Evolutionary conservation across 1,140 invertebrate genomes (phyloP).

Genomic region (Drosophila asahinai): DNA sequence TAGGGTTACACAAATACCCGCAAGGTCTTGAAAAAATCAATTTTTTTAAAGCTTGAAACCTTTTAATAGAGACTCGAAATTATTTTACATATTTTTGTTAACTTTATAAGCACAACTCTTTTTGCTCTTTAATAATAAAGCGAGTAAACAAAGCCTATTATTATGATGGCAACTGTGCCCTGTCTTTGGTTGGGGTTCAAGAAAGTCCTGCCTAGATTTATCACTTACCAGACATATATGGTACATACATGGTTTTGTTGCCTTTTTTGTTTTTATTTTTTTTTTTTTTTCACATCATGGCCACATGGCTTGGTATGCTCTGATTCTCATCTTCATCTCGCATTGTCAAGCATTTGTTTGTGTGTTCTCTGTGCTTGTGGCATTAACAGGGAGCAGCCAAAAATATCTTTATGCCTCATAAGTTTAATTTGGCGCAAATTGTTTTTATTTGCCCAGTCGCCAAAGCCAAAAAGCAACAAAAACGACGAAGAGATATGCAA

Average conservation of each 20-base stretch:
- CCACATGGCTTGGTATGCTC: constrained; percentile 64
- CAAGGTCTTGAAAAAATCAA: background rate
- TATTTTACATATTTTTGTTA: background rate
- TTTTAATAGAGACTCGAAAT: background rate
- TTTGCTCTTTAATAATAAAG: background rate
- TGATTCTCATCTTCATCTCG: constrained; percentile 60
- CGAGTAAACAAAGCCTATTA: background rate
- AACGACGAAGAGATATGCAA: constrained; percentile 7
- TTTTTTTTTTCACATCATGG: constrained; percentile 35
- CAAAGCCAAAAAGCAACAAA: constrained; percentile 63
- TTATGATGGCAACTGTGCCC: background rate
- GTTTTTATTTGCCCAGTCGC: constrained; percentile 80
- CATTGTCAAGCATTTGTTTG: constrained; percentile 68
- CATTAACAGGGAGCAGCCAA: constrained; percentile 76
- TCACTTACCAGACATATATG: constrained; percentile 69
- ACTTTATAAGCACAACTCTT: background rate
- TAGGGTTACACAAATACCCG: background rate
- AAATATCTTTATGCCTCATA: constrained; percentile 84
- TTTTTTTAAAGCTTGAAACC: background rate
- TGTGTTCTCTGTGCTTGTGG: constrained; percentile 54
- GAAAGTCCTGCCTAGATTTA: constrained; percentile 75
- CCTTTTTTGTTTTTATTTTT: constrained; percentile 30
- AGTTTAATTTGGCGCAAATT: constrained; percentile 83
- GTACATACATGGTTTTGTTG: constrained; percentile 26
- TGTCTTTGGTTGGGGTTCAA: constrained; percentile 30